Evolutionary conservation across 2,797 vertebrate genomes (phyloP).

Genomic region (Coreius guichenoti): DNA sequence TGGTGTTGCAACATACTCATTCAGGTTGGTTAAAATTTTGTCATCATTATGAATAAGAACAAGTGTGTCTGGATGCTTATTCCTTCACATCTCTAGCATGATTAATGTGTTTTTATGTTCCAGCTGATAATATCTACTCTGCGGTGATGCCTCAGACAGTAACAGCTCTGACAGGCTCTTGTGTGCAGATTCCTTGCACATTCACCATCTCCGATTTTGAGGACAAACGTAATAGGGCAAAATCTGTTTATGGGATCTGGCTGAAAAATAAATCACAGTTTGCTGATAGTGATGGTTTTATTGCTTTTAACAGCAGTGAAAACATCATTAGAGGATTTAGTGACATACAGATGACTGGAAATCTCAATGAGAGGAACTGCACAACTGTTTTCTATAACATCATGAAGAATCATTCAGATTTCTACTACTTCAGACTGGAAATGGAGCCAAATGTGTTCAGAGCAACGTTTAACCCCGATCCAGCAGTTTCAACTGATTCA

Average conservation of each 20-base stretch:
- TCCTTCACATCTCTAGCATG: neutral
- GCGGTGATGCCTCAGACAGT: constrained; percentile 51
- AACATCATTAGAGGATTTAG: neutral
- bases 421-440: constrained; percentile 67
- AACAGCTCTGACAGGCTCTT: constrained; percentile 66
- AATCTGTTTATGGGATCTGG: constrained; percentile 48
- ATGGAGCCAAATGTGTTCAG: rapidly evolving
- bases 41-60: neutral
- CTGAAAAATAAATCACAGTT: constrained; percentile 24
- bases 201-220: rapidly evolving
- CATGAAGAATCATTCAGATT: neutral
- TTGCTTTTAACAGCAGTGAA: constrained; percentile 54
- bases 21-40: constrained; percentile 1
- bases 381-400: constrained; percentile 66
- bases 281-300: rapidly evolving
- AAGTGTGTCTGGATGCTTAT: neutral
- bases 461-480: constrained; percentile 13
- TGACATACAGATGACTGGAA: constrained; percentile 57
- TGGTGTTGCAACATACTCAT: neutral
- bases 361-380: constrained; percentile 64
- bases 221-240: rapidly evolving
- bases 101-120: constrained; percentile 7
- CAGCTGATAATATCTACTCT: rapidly evolving
- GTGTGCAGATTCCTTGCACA: constrained; percentile 68
- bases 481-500: neutral